phyloP scores from a whole-genome alignment of 2,888 invertebrate species.

The Diarsia mendica region DNA sequence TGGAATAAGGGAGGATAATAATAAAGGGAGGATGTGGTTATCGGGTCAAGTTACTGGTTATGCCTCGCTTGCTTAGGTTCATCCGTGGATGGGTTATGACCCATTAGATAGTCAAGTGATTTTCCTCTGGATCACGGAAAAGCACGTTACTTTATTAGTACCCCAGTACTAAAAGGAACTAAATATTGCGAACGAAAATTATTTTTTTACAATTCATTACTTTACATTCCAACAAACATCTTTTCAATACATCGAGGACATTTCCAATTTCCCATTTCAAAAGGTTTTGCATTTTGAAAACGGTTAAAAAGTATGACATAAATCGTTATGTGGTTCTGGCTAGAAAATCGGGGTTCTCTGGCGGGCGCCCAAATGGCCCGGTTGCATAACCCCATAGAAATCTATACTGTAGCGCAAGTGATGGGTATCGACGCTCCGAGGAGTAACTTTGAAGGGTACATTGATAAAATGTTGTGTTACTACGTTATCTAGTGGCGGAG shows the following conservation, averaged over 20 bases:
- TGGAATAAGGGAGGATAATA: background rate
- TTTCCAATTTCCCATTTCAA: constrained; percentile 51
- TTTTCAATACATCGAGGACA: constrained; percentile 29
- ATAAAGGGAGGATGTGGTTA: background rate
- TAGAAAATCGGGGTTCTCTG: constrained; percentile 68
- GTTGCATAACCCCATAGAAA: constrained; percentile 57
- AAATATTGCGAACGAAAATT: background rate
- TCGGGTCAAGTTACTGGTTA: no score
- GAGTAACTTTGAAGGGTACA: constrained; percentile 45
- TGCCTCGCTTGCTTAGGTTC: no score
- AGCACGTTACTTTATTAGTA: no score
- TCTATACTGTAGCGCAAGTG: constrained; percentile 33
- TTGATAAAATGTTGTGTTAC: constrained; percentile 38
- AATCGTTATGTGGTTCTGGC: constrained; percentile 62
- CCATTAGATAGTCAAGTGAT: no score
- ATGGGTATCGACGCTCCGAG: constrained; percentile 30
- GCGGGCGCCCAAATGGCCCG: constrained; percentile 70
- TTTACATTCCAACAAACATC: background rate
- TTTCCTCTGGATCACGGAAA: no score
- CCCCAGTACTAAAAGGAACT: background rate
- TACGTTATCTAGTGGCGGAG: background rate
- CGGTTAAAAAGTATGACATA: constrained; percentile 68
- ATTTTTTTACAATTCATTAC: background rate
- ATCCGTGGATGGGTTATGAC: no score
- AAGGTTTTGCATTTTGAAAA: constrained; percentile 60